phyloP scores from a whole-genome alignment of 2,797 vertebrate genomes.

The Myotis daubentonii region DNA sequence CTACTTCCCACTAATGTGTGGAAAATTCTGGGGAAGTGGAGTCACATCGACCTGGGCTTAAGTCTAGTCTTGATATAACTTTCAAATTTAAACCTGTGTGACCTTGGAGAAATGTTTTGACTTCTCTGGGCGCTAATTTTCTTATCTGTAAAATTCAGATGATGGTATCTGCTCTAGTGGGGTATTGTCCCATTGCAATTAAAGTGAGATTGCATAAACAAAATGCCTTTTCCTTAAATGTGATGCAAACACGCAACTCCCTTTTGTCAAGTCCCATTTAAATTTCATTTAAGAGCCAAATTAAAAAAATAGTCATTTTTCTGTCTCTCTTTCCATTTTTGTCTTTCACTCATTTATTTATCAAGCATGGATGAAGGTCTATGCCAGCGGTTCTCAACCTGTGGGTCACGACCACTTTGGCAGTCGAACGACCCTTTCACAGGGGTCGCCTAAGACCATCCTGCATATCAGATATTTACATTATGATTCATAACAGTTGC shows the following conservation, averaged over 20 bases:
- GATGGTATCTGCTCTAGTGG: not conserved
- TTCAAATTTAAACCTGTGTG: not conserved
- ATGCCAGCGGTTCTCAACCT: not conserved
- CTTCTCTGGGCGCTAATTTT: not conserved
- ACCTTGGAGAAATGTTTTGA: not conserved
- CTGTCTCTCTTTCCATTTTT: not conserved
- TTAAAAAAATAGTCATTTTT: not conserved
- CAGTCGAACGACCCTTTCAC: too few species aligned
- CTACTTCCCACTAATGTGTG: not conserved
- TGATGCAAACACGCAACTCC: not conserved
- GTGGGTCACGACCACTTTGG: too few species aligned
- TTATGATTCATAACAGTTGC: too few species aligned
- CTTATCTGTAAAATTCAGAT: conserved; percentile 20
- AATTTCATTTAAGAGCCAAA: conserved; percentile 1
- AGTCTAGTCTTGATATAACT: not conserved
- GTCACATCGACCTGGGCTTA: not conserved
- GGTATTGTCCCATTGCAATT: not conserved
- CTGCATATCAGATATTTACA: too few species aligned
- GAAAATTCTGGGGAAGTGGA: not conserved
- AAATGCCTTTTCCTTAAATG: not conserved
- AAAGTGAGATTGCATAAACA: conserved; percentile 9
- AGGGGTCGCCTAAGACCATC: too few species aligned
- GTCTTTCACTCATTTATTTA: not conserved
- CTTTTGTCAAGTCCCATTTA: not conserved
- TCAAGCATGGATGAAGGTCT: not conserved